Evolutionary conservation across 2,797 vertebrate genomes (phyloP).

Genomic region (Dendrocincla tyrannina): DNA sequence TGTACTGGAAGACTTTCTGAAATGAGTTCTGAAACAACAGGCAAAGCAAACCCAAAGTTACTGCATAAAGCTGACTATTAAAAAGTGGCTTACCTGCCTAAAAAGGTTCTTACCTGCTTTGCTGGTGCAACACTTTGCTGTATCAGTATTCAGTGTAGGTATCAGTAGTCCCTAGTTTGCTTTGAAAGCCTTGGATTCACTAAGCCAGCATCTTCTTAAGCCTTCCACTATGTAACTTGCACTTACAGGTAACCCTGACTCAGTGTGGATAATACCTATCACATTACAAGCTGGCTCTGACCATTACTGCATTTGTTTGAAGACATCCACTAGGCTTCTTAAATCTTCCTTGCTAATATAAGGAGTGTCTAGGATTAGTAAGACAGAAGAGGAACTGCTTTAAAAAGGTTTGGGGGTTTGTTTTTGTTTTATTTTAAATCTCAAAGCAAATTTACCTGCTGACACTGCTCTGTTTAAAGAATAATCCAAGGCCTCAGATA

Average conservation of each 20-base stretch:
- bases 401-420: background rate
- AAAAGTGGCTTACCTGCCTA: background rate
- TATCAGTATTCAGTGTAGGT: too few species aligned
- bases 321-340: background rate
- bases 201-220: background rate
- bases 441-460: background rate
- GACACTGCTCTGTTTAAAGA: background rate
- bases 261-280: background rate
- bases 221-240: background rate
- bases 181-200: background rate
- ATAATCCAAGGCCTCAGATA: background rate
- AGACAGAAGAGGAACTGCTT: background rate
- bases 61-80: background rate
- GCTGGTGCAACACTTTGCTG: background rate
- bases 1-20: background rate
- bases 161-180: background rate
- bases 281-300: background rate
- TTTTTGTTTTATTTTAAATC: background rate
- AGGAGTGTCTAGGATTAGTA: background rate
- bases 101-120: background rate
- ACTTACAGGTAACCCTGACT: background rate
- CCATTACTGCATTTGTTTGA: background rate
- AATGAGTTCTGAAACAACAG: background rate
- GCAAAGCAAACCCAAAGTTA: background rate
- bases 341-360: background rate